These are phyloP conservation scores for Gila robusta DNA, from an alignment of 2,797 vertebrate species.

Conservation along the genomic window DNA sequence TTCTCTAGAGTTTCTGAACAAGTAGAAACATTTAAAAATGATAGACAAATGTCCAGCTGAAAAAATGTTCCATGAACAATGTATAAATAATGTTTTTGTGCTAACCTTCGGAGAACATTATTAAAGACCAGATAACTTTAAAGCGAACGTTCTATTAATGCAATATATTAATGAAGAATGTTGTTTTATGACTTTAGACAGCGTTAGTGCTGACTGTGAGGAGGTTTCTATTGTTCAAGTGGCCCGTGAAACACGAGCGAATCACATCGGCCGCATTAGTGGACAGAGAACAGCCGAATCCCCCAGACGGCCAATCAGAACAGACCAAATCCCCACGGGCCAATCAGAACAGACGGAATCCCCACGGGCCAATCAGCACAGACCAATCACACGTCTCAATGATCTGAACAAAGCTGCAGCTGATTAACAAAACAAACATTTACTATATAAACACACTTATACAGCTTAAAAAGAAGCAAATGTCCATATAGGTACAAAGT, in stretches of 20 bases:
- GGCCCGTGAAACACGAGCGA: not conserved
- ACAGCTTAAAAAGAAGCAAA: not conserved
- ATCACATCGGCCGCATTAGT: not conserved
- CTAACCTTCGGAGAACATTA: too few relatives aligned
- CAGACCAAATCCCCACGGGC: not conserved
- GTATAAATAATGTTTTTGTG: too few relatives aligned
- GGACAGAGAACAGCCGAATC: constrained; percentile 24
- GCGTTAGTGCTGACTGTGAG: not conserved
- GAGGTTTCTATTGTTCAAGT: not conserved
- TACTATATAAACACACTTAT: constrained; percentile 27
- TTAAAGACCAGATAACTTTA: not conserved
- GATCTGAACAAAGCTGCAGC: constrained; percentile 5
- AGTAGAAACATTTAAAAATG: too few relatives aligned
- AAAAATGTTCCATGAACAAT: too few relatives aligned
- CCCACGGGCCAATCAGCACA: constrained; percentile 55
- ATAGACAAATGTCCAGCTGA: too few relatives aligned
- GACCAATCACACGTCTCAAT: constrained; percentile 29
- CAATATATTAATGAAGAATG: not conserved
- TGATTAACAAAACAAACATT: constrained; percentile 27
- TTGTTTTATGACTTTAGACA: not conserved
- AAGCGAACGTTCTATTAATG: not conserved
- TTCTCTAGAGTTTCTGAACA: too few relatives aligned
- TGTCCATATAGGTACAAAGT: not conserved
- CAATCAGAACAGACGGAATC: constrained; percentile 52
- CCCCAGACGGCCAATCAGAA: constrained; percentile 45